Conservation (phyloP, 64 coral and sea anemone species). For the Montipora capricornis region DNA sequence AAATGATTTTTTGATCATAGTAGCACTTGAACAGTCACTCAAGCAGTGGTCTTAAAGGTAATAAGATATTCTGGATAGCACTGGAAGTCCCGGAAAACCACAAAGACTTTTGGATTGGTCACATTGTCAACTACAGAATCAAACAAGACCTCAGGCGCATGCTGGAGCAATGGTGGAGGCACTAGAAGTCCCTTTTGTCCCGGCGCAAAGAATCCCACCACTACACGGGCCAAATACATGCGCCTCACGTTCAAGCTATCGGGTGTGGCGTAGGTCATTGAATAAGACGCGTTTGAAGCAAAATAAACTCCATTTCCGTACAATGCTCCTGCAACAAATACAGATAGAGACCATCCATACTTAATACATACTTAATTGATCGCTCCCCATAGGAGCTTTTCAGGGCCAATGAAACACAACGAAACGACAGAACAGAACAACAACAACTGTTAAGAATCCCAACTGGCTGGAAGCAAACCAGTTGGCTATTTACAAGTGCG, state of each 20-base stretch:
- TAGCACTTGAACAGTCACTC: too few relatives aligned
- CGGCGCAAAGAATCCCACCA: conserved; percentile 19
- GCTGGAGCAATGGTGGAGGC: neutral
- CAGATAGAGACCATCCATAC: neutral
- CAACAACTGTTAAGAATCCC: too few relatives aligned
- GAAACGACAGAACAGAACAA: too few relatives aligned
- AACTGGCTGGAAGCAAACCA: too few relatives aligned
- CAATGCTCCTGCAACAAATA: conserved; percentile 15
- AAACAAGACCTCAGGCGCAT: conserved; percentile 37
- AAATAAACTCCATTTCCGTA: conserved; percentile 77
- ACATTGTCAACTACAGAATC: conserved; percentile 48
- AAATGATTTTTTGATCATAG: too few relatives aligned
- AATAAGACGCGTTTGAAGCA: conserved; percentile 59
- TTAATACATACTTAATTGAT: neutral
- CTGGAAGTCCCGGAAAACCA: conserved; percentile 33
- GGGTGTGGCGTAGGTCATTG: neutral
- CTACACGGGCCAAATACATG: conserved; percentile 69
- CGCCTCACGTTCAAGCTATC: neutral
- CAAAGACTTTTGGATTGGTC: neutral
- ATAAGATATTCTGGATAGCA: conserved; percentile 55
- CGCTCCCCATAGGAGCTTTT: neutral
- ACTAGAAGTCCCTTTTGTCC: neutral
- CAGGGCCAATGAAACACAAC: neutral
- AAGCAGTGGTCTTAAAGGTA: neutral
- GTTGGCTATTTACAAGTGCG: too few relatives aligned